These are phyloP conservation scores for Syngnathus rostellatus DNA, from an alignment of 2,797 vertebrate species.

Conservation along the genomic window DNA sequence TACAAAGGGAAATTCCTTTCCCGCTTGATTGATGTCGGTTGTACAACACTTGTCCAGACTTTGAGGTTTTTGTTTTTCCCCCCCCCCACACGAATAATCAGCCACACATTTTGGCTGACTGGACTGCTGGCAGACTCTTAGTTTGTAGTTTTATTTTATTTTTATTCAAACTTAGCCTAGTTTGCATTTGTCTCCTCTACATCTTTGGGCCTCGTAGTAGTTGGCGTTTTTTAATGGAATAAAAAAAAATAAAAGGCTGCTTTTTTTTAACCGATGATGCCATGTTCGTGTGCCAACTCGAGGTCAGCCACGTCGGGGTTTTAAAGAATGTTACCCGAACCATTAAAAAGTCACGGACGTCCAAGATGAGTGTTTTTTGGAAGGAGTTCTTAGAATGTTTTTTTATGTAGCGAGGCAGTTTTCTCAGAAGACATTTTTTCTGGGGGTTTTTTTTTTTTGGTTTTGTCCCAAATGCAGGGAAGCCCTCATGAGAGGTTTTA, in stretches of 20 bases:
- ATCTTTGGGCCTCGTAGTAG: neutral
- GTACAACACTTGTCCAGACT: neutral
- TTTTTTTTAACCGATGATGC: too few species aligned
- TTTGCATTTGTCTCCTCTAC: neutral
- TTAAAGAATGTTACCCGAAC: neutral
- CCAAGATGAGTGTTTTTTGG: too few species aligned
- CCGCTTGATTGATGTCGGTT: neutral
- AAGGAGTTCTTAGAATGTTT: neutral
- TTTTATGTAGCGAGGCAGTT: neutral
- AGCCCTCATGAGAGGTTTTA: conserved; percentile 16
- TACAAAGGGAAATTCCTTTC: conserved; percentile 2
- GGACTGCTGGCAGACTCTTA: neutral
- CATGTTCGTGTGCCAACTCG: neutral
- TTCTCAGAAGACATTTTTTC: neutral
- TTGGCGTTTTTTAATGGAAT: neutral
- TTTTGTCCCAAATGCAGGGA: conserved; percentile 13
- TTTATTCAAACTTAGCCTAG: too few species aligned
- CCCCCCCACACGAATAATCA: neutral
- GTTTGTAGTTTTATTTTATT: neutral
- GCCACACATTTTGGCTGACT: neutral
- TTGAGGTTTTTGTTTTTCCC: neutral
- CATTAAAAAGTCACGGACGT: neutral
- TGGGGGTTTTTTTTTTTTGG: neutral
- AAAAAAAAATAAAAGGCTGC: neutral
- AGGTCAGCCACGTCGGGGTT: neutral